Percentiles rank a stretch among this genome's conserved stretches.
Conservation (phyloP, 2,113 vertebrate species). For the Balaenoptera acutorostrata region DNA sequence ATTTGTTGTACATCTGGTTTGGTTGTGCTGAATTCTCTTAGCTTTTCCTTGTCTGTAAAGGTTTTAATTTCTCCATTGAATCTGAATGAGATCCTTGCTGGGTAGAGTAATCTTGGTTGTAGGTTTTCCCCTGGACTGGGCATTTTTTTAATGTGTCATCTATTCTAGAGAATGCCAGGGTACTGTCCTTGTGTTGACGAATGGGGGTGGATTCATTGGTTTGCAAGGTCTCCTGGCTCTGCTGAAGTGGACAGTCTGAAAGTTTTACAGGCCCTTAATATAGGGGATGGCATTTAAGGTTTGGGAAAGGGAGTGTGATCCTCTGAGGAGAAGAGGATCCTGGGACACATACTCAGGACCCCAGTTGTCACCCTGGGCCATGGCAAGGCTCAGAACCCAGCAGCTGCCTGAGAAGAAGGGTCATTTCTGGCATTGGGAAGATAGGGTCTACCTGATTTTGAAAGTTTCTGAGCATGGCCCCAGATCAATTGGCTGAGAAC, state of each 20-base stretch:
- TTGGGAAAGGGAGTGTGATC: background rate
- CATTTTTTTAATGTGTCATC: background rate
- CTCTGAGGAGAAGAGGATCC: background rate
- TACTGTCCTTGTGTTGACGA: background rate
- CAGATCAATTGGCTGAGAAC: background rate
- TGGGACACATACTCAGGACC: background rate
- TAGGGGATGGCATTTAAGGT: background rate
- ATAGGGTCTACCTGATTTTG: background rate
- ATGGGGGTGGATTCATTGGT: rapidly evolving
- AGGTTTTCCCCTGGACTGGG: no score
- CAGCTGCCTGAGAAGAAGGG: background rate
- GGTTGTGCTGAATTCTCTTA: no score
- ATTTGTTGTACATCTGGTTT: no score
- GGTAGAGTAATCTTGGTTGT: no score
- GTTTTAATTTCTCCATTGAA: no score
- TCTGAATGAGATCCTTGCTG: no score
- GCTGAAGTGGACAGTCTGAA: background rate
- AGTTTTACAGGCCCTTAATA: background rate
- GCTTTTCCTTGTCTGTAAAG: no score
- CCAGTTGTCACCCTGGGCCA: no score
- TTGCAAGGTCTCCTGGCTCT: background rate
- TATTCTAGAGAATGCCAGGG: background rate
- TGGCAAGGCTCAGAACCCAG: background rate
- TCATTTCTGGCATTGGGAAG: background rate
- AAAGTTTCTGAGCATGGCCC: background rate